Base-by-base conservation (phyloP, 2,797 vertebrate genomes). In the Momotus momota region DNA sequence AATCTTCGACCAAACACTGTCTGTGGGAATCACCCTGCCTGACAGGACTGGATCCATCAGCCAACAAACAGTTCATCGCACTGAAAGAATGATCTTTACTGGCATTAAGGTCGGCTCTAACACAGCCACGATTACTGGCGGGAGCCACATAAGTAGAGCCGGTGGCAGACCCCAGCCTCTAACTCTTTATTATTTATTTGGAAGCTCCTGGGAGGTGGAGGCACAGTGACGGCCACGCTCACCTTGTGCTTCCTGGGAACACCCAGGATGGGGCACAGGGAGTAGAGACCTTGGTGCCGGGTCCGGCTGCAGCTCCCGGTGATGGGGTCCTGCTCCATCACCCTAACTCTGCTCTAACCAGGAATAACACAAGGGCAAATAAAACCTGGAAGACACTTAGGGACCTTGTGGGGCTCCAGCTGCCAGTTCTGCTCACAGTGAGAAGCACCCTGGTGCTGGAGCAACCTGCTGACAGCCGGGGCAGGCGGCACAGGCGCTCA, bases 241-340 rank as follows among this genome's bases (percentile, higher is more conserved):
- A 0, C 48, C 52, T 57, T 0, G 0, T 9, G 55, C 55, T 27
- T 20, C 0, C 0, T 54, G 27, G 35, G 51, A 40, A 57, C 74
- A 29, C 22, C 13, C 2, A 8, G 41, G 31, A 25, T 4, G 4
- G 49, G 49, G 15, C 3, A 17, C 0, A 0, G 14, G 19, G 12
- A 33, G 2, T 0, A 0, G 26, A 9, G 18, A 31, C 15, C 31
- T 12, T 0, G 0, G 48, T 9, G n/a, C n/a, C 5, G 8, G 45
- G 3, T 26, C 52, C 40, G 20, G 38, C 26, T 7, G 6, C 45
- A 7, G 38, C 54, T 57, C 35, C 57, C 14, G 10, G 57, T 10
- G 57, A 38, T 60, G 65, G 29, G 9, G 21, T 57, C 10, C 74
- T 51, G 41, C 16, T 33, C 33, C 45, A 20, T 25, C 31, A 21